Evolutionary conservation across 2,797 vertebrate genomes (phyloP).

Genomic region (Peromyscus melanophrys): DNA sequence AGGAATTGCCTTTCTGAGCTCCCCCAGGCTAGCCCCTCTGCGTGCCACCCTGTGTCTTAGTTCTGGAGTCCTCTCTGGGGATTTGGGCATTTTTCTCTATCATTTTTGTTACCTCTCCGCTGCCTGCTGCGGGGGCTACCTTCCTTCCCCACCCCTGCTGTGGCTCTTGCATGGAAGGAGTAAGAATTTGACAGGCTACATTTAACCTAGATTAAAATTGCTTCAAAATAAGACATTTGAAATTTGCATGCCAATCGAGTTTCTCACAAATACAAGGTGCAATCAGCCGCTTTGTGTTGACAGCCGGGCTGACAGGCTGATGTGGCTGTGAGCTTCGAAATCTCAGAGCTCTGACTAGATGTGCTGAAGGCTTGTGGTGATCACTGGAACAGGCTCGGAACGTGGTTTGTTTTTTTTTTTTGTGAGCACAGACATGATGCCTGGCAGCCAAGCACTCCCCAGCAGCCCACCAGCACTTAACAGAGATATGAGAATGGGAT

Average conservation of each 20-base stretch:
- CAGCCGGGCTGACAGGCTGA: neutral
- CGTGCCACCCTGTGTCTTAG: neutral
- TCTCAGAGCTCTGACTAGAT: neutral
- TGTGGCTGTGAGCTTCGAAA: neutral
- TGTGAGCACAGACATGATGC: neutral
- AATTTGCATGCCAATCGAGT: constrained; percentile 40
- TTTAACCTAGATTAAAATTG: constrained; percentile 64
- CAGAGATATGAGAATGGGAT: neutral
- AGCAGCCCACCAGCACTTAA: neutral
- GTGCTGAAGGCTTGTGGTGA: accelerated
- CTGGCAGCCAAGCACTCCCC: neutral
- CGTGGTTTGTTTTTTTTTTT: neutral
- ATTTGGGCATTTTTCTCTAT: neutral
- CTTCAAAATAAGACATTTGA: constrained; percentile 54
- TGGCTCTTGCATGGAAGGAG: neutral
- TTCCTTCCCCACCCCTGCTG: neutral
- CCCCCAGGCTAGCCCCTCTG: neutral
- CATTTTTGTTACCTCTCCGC: neutral
- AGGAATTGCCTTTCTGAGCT: accelerated
- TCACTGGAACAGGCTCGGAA: neutral
- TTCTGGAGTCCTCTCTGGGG: neutral
- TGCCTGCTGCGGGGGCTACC: neutral
- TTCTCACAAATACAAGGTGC: constrained; percentile 29
- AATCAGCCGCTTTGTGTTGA: constrained; percentile 48
- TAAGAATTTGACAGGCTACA: constrained; percentile 32